These are phyloP conservation scores for Drosophila athabasca DNA, from an alignment of 1,140 invertebrate genomes.

Conservation along the genomic window DNA sequence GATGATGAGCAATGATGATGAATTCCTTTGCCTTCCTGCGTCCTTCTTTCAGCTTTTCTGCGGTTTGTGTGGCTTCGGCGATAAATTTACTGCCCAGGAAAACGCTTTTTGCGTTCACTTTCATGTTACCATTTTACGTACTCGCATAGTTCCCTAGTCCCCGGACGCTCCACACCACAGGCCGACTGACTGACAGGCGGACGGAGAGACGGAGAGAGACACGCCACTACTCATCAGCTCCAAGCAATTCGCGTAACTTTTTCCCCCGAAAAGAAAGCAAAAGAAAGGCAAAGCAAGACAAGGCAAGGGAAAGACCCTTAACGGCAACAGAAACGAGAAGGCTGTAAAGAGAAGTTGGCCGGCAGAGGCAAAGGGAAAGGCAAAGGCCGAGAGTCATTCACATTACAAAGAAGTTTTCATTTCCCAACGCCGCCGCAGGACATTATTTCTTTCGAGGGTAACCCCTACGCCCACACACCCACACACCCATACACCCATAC, in stretches of 20 bases:
- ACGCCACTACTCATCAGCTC: slow-evolving; percentile 69
- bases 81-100: slow-evolving; percentile 58
- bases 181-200: slow-evolving; percentile 13
- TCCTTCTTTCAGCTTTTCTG: slow-evolving; percentile 24
- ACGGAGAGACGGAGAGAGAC: slow-evolving; percentile 5
- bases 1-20: slow-evolving; percentile 69
- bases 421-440: slow-evolving; percentile 69
- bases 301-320: background rate
- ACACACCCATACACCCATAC: slow-evolving; percentile 5
- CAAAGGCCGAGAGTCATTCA: slow-evolving; percentile 55
- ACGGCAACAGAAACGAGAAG: slow-evolving; percentile 5
- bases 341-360: slow-evolving; percentile 24
- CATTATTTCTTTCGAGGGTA: slow-evolving; percentile 57
- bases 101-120: slow-evolving; percentile 70
- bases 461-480: background rate
- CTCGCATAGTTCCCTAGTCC: slow-evolving; percentile 59
- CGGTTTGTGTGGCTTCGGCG: slow-evolving; percentile 49
- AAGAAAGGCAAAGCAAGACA: background rate
- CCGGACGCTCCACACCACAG: slow-evolving; percentile 12
- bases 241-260: slow-evolving; percentile 69
- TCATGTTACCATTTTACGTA: slow-evolving; percentile 49
- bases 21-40: slow-evolving; percentile 60
- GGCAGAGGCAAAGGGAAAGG: slow-evolving; percentile 27
- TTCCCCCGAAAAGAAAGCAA: slow-evolving; percentile 26
- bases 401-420: slow-evolving; percentile 80